These are phyloP conservation scores for Forficula auricularia DNA, from an alignment of 1,140 invertebrate species.

Conservation along the genomic window DNA sequence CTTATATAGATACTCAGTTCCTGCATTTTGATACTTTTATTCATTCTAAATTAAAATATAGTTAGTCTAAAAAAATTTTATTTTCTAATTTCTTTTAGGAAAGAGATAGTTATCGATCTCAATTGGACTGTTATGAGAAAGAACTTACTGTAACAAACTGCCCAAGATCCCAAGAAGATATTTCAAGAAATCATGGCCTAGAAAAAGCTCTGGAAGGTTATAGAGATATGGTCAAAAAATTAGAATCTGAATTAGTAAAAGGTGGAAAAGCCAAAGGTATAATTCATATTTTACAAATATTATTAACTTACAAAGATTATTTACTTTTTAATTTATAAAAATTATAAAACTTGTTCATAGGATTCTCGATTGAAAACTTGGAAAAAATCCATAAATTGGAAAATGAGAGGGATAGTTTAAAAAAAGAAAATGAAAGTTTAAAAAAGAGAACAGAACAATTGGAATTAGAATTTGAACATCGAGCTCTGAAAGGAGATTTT, in stretches of 20 bases:
- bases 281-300: neutral
- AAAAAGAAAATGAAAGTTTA: slow-evolving; percentile 35
- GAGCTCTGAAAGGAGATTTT: slow-evolving; percentile 38
- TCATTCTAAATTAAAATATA: no score
- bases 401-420: slow-evolving; percentile 30
- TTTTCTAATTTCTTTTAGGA: slow-evolving; percentile 23
- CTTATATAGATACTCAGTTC: no score
- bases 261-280: slow-evolving; percentile 16
- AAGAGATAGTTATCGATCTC: slow-evolving; percentile 52
- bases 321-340: no score
- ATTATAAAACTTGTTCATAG: no score
- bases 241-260: slow-evolving; percentile 41
- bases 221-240: slow-evolving; percentile 43
- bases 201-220: slow-evolving; percentile 45
- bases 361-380: no score
- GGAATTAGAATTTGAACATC: slow-evolving; percentile 42
- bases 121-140: slow-evolving; percentile 66
- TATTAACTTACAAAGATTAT: no score
- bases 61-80: no score
- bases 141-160: slow-evolving; percentile 45
- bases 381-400: slow-evolving; percentile 23
- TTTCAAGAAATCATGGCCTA: slow-evolving; percentile 23
- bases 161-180: slow-evolving; percentile 21
- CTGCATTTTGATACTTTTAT: no score
- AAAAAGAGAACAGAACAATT: slow-evolving; percentile 40